phyloP scores from a whole-genome alignment of 2,113 vertebrate genomes.

The Petrocephalus microphthalmus region DNA sequence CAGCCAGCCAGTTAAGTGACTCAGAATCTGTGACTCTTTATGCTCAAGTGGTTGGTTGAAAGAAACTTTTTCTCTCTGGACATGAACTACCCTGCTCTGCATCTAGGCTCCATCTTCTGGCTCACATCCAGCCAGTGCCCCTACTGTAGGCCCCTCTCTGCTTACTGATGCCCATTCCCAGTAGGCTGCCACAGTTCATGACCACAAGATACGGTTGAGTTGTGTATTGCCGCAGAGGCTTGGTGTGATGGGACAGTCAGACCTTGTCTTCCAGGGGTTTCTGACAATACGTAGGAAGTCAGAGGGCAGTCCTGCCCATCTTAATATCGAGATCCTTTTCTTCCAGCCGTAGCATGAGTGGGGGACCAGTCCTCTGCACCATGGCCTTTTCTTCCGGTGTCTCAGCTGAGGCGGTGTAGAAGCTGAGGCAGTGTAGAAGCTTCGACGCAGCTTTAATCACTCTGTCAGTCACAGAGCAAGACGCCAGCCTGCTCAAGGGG shows the following conservation, averaged over 20 bases:
- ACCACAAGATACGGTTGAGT: background rate
- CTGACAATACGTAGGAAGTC: conserved; percentile 64
- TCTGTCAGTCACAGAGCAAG: conserved; percentile 42
- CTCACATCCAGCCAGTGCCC: background rate
- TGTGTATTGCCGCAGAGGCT: conserved; percentile 45
- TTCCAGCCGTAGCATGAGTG: conserved; percentile 43
- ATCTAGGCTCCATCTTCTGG: background rate
- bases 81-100: background rate
- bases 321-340: conserved; percentile 60
- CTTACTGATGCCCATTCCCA: conserved; percentile 58
- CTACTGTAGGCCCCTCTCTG: conserved; percentile 21
- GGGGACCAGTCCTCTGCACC: conserved; percentile 48
- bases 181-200: conserved; percentile 49
- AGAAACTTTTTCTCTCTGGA: background rate
- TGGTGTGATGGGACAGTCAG: conserved; percentile 62
- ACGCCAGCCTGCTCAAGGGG: conserved; percentile 43
- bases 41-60: background rate
- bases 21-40: background rate
- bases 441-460: conserved; percentile 30
- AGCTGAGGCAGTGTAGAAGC: conserved; percentile 20
- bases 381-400: conserved; percentile 31
- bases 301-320: conserved; percentile 45
- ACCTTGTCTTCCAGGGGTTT: conserved; percentile 60
- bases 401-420: conserved; percentile 10
- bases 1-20: background rate